Conservation (phyloP, 2,797 vertebrate species). For the Sylvilagus floridanus region DNA sequence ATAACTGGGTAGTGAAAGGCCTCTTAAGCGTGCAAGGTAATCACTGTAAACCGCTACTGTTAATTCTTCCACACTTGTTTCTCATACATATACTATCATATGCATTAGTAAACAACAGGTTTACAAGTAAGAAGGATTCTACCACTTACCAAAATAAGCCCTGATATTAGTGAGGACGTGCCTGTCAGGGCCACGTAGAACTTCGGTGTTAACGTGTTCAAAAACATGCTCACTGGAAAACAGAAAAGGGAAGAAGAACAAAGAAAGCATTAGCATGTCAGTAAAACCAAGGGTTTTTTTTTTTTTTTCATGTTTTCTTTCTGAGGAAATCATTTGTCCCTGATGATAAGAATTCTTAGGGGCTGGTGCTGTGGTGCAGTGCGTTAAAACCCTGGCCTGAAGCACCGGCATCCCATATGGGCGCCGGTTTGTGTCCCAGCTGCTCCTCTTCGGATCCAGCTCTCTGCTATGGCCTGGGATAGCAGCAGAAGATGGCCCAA, state of each 20-base stretch:
- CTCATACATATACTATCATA: background rate
- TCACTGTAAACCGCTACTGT: background rate
- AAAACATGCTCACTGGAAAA: conserved; percentile 98
- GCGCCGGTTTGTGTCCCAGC: no score
- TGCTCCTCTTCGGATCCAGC: no score
- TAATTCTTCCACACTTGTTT: background rate
- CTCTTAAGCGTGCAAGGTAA: background rate
- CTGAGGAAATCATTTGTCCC: conserved; percentile 51
- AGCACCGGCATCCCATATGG: no score
- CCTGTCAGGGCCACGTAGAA: conserved; percentile 99
- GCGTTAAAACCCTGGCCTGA: no score
- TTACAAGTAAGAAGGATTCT: conserved; percentile 66
- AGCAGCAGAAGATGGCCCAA: no score
- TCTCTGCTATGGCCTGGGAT: no score
- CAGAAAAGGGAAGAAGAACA: conserved; percentile 74
- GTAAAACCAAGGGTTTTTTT: conserved; percentile 22
- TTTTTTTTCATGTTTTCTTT: conserved; percentile 18
- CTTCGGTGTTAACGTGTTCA: conserved; percentile 99
- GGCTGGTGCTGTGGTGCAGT: no score
- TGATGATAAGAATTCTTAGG: conserved; percentile 36
- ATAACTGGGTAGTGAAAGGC: background rate
- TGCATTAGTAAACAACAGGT: background rate
- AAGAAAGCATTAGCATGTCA: conserved; percentile 78
- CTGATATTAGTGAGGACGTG: conserved; percentile 98
- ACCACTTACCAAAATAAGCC: conserved; percentile 98